These are phyloP conservation scores for Coreius guichenoti DNA, from an alignment of 2,797 vertebrate species.

Conservation along the genomic window DNA sequence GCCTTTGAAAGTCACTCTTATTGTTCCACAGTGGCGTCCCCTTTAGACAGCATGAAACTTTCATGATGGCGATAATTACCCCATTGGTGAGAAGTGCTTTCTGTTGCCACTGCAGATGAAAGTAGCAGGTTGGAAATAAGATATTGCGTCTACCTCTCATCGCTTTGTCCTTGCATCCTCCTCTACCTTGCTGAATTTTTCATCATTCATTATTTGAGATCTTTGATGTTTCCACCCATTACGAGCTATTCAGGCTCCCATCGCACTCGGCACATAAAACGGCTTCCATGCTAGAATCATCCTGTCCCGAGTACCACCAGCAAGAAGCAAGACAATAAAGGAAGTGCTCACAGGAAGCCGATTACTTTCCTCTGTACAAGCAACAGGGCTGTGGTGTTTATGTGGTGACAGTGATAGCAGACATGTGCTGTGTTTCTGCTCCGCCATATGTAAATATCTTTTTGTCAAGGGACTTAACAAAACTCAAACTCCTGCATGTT, in stretches of 20 bases:
- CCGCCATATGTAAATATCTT: slow-evolving; percentile 29
- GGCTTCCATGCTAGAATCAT: slow-evolving; percentile 37
- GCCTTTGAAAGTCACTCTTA: slow-evolving; percentile 56
- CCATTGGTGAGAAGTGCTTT: slow-evolving; percentile 60
- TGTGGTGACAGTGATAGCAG: slow-evolving; percentile 42
- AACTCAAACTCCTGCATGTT: background rate
- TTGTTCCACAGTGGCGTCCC: slow-evolving; percentile 55
- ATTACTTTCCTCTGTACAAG: slow-evolving; percentile 52
- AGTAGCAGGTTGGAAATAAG: slow-evolving; percentile 56
- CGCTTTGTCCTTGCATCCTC: slow-evolving; percentile 62
- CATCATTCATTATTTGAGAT: slow-evolving; percentile 62
- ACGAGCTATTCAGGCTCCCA: slow-evolving; percentile 52
- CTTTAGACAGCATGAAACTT: slow-evolving; percentile 63
- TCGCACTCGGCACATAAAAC: slow-evolving; percentile 50
- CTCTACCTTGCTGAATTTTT: slow-evolving; percentile 63
- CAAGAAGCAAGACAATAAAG: slow-evolving; percentile 41
- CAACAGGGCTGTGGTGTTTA: slow-evolving; percentile 30
- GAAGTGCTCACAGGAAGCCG: slow-evolving; percentile 45
- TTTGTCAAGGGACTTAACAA: slow-evolving; percentile 37
- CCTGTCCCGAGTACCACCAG: slow-evolving; percentile 30
- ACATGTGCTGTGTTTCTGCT: slow-evolving; percentile 34
- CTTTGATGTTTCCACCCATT: slow-evolving; percentile 64
- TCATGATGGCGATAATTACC: slow-evolving; percentile 66
- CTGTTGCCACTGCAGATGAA: slow-evolving; percentile 61
- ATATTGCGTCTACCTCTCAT: slow-evolving; percentile 57